Evolutionary conservation across 2,797 vertebrate genomes (phyloP).

Genomic region (Tympanoctomys barrerae): DNA sequence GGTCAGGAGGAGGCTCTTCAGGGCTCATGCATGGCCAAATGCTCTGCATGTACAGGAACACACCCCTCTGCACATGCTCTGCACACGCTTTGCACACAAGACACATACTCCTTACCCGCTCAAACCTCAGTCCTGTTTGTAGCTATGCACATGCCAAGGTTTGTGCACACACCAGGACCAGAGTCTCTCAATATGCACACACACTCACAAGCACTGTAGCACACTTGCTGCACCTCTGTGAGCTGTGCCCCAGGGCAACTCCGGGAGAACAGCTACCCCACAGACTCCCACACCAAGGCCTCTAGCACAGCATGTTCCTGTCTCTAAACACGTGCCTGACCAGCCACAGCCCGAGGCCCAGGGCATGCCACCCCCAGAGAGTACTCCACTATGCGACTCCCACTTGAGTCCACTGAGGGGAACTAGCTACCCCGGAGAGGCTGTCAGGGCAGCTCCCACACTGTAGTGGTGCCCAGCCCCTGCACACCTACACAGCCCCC

Average conservation of each 20-base stretch:
- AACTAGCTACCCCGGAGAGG: background rate
- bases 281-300: background rate
- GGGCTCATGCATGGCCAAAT: background rate
- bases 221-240: background rate
- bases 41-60: background rate
- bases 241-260: background rate
- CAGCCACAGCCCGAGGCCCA: background rate
- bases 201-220: background rate
- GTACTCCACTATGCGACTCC: background rate
- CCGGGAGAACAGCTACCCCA: too few relatives aligned
- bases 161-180: background rate
- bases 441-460: background rate
- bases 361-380: background rate
- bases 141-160: fast-evolving
- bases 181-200: background rate
- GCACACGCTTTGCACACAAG: background rate
- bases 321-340: background rate
- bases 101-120: background rate
- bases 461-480: background rate
- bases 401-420: background rate
- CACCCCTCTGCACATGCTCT: background rate
- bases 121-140: background rate
- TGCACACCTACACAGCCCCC: background rate
- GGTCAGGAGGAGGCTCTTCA: background rate
- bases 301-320: fast-evolving